These are phyloP conservation scores for Psittacus erithacus DNA, from an alignment of 2,113 vertebrate species.

Conservation along the genomic window DNA sequence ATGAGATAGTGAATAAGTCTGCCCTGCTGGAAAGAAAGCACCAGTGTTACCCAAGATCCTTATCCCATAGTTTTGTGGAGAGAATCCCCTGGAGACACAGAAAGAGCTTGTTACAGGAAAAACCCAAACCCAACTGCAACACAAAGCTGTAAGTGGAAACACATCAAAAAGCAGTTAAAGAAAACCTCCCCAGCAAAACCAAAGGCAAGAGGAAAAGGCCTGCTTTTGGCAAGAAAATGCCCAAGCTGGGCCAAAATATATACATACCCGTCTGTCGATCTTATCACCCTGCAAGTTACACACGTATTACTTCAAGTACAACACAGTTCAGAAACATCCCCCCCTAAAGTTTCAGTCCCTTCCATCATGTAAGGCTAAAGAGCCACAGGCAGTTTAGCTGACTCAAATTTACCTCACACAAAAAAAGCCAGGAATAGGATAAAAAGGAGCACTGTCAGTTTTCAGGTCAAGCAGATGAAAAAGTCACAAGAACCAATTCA, in stretches of 20 bases:
- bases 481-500: background rate
- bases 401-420: background rate
- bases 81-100: background rate
- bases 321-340: background rate
- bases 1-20: background rate
- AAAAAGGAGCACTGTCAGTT: background rate
- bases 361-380: background rate
- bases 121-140: slow-evolving; percentile 40
- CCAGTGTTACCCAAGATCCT: slow-evolving; percentile 26
- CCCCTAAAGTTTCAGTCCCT: background rate
- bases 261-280: slow-evolving; percentile 98
- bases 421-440: background rate
- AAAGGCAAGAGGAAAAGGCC: slow-evolving; percentile 71
- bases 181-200: slow-evolving; percentile 66
- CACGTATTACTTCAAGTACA: slow-evolving; percentile 14
- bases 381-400: background rate
- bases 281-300: slow-evolving; percentile 99
- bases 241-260: slow-evolving; percentile 75
- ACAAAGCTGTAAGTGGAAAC: slow-evolving; percentile 72
- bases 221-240: slow-evolving; percentile 74
- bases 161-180: slow-evolving; percentile 79
- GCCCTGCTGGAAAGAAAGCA: slow-evolving; percentile 31
- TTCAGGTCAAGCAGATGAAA: background rate
- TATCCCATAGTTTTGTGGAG: slow-evolving; percentile 27
- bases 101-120: slow-evolving; percentile 28